phyloP scores from a whole-genome alignment of 2,113 vertebrate species.

The Passer domesticus region DNA sequence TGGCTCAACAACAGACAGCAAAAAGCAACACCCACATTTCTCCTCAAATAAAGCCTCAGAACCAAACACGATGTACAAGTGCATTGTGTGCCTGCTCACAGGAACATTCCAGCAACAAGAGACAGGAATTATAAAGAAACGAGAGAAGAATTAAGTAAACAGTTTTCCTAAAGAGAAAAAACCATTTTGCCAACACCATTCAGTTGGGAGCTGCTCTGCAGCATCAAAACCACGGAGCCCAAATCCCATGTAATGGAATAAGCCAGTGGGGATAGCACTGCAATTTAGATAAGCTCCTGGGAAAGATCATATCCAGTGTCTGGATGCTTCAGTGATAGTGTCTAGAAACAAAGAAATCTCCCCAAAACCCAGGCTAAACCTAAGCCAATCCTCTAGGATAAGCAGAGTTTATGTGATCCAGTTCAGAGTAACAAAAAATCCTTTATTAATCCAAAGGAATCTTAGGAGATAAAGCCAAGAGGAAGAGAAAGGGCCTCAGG shows the following conservation, averaged over 20 bases:
- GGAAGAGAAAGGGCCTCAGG: not conserved
- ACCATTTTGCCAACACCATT: not conserved
- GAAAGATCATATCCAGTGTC: not conserved
- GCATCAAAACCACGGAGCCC: not conserved
- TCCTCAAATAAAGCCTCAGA: not conserved
- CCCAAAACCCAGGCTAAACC: not conserved
- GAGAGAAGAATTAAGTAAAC: not conserved
- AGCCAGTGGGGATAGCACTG: not conserved
- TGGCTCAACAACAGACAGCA: not conserved
- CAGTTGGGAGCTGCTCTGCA: not conserved
- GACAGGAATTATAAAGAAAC: not conserved
- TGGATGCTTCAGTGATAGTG: not conserved
- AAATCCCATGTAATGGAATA: not conserved
- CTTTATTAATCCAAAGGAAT: conserved; percentile 34
- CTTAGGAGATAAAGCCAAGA: conserved; percentile 32
- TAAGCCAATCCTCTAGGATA: not conserved
- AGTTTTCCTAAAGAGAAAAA: not conserved
- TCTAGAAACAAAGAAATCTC: not conserved
- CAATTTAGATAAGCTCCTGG: not conserved
- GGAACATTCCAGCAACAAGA: not conserved
- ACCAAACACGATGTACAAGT: not conserved
- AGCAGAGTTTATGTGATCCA: not conserved
- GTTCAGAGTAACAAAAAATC: conserved; percentile 5
- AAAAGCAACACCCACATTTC: not conserved
- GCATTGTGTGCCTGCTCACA: not conserved